Evolutionary conservation across 2,113 vertebrate genomes (phyloP), one percentile per base, ranked within the genome.

Genomic region (Panthera uncia): DNA sequence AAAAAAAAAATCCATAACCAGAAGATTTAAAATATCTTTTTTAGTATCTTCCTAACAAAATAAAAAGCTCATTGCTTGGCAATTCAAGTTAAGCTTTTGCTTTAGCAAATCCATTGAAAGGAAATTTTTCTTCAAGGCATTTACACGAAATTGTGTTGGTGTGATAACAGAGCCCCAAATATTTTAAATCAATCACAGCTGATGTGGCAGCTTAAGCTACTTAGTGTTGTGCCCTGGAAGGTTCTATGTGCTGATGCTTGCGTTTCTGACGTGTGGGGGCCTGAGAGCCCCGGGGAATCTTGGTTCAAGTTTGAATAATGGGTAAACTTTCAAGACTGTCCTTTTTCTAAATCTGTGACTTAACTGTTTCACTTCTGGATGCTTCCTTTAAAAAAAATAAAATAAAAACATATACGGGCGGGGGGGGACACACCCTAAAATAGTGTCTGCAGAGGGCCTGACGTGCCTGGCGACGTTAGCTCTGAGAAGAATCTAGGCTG

Each of bases 101-200:
- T 97, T 98, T 96, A 97, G 97, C 97, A 98, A 98, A 98, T 97
- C 94, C 98, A 86, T 94, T 92, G 98, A 95, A 95, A 95, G 95
- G 96, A 89, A 91, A 94, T 95, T 97, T 91, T 97, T 98, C 97
- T 98, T 97, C 18, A 5, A 97, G 95, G 93, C 98, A 94, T 98
- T 98, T 98, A 96, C 91, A 88, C 81, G 92, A 97, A 98, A 98
- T 94, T 97, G 94, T 96, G 93, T 97, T 96, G 97, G 96, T 92
- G 84, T 65, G 97, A 97, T 98, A 98, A 97, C 93, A 92, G 73
- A 93, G 93, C 89, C 97, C 95, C 98, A 94, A 96, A 97, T 94
- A 96, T 95, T 98, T 98, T 93, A 80, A 97, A 98, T 98, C 98
- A 96, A 86, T 98, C 98, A 89, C 88, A 89, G 82, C 15, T 36